Evolutionary conservation across 2,888 invertebrate genomes (phyloP), one percentile per base, ranked within the genome.

Genomic region (Rotaria magnacalcarata): DNA sequence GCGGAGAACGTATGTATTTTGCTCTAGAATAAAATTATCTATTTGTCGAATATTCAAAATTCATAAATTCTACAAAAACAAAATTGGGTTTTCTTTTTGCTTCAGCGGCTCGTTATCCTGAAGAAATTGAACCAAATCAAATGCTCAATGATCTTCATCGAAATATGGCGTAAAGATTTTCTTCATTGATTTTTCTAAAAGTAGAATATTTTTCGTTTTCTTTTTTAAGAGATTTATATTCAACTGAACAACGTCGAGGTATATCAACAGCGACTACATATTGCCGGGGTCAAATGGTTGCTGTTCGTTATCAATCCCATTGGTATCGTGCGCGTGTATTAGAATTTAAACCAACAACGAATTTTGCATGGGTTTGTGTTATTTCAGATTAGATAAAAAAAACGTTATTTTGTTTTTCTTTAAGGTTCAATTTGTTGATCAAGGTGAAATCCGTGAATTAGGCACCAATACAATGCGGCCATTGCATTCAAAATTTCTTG

Each of bases 351-450:
- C 24, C 43, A n/a, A 14, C 80, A n/a, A 47, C 47, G n/a, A 80
- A 47, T 47, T 80, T 80, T 80, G 80, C 80, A 80, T 80, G 43
- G 80, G 80, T 80, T 47, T 16, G 7, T 24, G 4, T 0, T 24
- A 14, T 24, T 56, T 24, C 4, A 2, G 8, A 56, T 24, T 2
- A 56, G 6, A 56, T 5, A 50, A 50, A 14, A 50, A 11, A 3
- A 56, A 56, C 1, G 0, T 24, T 1, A 24, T 41, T 41, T 21
- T 47, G 6, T 43, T 80, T 24, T 41, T 47, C 24, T 24, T 75
- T 24, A 24, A 80, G 80, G 47, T 80, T 80, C 47, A 80, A 47
- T 80, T 80, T 47, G 80, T 80, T 47, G 80, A 80, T 47, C 80
- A 80, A 80, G 80, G 80, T n/a, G 80, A 80, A n/a, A 21, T 8